Base-by-base conservation (phyloP, 2,113 vertebrate genomes). In the Misgurnus anguillicaudatus region DNA sequence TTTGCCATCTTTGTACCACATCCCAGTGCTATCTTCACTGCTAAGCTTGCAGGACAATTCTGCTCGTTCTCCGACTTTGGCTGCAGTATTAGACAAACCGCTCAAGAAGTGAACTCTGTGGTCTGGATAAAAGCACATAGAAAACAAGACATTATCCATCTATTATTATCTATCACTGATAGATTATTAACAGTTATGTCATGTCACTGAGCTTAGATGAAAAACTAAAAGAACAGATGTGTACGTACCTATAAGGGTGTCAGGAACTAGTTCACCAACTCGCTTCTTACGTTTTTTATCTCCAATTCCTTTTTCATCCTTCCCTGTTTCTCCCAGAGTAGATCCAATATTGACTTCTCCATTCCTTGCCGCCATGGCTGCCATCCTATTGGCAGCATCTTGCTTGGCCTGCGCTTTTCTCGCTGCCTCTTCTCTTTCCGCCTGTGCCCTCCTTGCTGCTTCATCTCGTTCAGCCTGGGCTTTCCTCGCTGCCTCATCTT, bases 1-100 rank as follows among this genome's bases (percentile, higher is more conserved):
- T 21, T 92, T 89, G 5, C 95, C 94, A 63, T 96, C 92, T 86
- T 96, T 97, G 83, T 92, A 95, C 95, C 96, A 96, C 51, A 81
- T 31, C 10, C 94, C 95, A 1, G 90, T 85, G 36, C 92, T 86
- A 0, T 89, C 81, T 0, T 94, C 87, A 19, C 71, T 92, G 85
- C 87, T 93, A 77, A 96, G 91, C 73, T 89, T 91, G 74, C 94
- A 96, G 39, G 88, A 92, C 3, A 97, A 85, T 57, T 92, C 87
- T 16, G 90, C 88, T 3, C 84, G 78, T 13, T 93, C 88, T 6
- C 94, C 95, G 58, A 89, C 88, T 24, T 84, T 86, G 39, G 90
- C 94, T 36, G 77, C 75, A 0, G 82, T 80, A 3, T 94, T 91
- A 9, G 90, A 85, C 79, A 98, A 87, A 6, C 91, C 94, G 72